Conservation (phyloP, 2,797 vertebrate genomes). For the Philypnodon macrostomus region DNA sequence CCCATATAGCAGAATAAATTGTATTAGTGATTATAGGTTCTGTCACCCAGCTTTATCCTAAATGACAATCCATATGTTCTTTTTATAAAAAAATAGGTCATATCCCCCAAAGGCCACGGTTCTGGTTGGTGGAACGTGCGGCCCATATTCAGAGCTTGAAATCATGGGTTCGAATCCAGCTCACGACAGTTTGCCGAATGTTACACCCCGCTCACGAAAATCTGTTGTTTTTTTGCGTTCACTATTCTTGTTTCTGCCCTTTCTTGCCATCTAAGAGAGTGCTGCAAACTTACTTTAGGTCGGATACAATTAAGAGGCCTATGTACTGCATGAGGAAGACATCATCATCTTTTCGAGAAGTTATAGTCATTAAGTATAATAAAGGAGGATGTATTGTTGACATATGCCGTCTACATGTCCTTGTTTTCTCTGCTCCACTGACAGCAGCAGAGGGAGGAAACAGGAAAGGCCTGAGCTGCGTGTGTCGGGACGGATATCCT, state of each 20-base stretch:
- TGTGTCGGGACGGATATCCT: conserved; percentile 82
- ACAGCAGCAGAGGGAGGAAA: conserved; percentile 76
- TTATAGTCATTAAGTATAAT: conserved; percentile 16
- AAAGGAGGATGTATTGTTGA: conserved; percentile 21
- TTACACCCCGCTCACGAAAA: too few relatives aligned
- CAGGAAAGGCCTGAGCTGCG: conserved; percentile 81
- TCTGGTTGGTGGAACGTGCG: too few relatives aligned
- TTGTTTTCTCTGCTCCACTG: conserved; percentile 37
- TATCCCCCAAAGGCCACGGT: too few relatives aligned
- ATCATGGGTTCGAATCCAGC: too few relatives aligned
- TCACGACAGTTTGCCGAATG: too few relatives aligned
- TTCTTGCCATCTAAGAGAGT: conserved; percentile 2
- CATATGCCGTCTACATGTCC: conserved; percentile 14
- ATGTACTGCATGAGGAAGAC: background rate
- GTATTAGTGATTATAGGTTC: background rate
- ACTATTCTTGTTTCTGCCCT: too few relatives aligned
- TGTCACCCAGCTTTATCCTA: background rate
- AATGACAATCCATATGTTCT: background rate
- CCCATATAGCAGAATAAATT: too few relatives aligned
- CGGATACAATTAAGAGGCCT: conserved; percentile 17
- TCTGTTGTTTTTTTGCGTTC: too few relatives aligned
- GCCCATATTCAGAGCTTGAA: too few relatives aligned
- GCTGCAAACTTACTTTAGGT: conserved; percentile 9
- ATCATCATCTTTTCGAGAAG: conserved; percentile 12
- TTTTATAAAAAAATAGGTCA: too few relatives aligned